Evolutionary conservation across 2,113 vertebrate genomes (phyloP).

Genomic region (Clinocottus analis): DNA sequence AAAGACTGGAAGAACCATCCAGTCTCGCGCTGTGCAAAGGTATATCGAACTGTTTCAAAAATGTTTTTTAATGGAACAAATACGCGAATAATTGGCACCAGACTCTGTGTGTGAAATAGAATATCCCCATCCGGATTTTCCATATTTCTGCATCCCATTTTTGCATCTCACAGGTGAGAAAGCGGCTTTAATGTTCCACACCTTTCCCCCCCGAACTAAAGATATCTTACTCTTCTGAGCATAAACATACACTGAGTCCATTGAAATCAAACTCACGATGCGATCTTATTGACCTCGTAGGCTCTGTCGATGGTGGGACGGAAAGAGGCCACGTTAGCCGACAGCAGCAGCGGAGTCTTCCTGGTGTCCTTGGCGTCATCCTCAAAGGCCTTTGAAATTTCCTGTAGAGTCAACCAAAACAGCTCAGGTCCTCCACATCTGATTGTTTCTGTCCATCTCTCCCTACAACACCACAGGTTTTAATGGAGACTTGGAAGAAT

Average conservation of each 20-base stretch:
- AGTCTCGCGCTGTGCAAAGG: neutral
- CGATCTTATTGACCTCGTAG: slow-evolving; percentile 77
- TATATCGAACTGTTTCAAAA: neutral
- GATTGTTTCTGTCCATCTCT: neutral
- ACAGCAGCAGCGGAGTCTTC: slow-evolving; percentile 74
- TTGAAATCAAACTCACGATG: slow-evolving; percentile 62
- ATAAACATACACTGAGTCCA: neutral
- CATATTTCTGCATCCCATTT: neutral
- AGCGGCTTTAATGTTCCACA: neutral
- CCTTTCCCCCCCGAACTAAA: neutral
- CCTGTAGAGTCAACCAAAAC: slow-evolving; percentile 58
- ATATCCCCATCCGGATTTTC: neutral
- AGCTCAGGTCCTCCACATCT: neutral
- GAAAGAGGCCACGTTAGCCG: slow-evolving; percentile 69
- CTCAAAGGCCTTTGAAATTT: slow-evolving; percentile 74
- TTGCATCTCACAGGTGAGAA: neutral
- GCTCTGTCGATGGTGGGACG: slow-evolving; percentile 51
- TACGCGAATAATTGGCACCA: neutral
- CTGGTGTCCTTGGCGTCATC: slow-evolving; percentile 71
- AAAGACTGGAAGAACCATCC: neutral
- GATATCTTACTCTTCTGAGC: neutral
- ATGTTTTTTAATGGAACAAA: too few species aligned
- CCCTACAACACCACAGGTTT: neutral
- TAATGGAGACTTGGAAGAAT: neutral
- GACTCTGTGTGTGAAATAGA: neutral